phyloP scores from a whole-genome alignment of 2,888 invertebrate species.

The Cryptus viduatorius region DNA sequence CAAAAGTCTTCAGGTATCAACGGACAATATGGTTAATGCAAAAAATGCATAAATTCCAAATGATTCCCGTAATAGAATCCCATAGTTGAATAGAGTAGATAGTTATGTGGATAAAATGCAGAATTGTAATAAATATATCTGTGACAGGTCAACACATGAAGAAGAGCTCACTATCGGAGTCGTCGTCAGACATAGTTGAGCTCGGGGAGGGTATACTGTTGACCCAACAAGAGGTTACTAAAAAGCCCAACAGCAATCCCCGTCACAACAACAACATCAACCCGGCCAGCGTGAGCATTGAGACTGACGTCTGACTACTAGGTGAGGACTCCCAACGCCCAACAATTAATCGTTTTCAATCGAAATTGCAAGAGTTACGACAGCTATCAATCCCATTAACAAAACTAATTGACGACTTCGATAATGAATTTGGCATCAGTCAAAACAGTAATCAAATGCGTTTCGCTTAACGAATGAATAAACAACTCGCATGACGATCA shows the following conservation, averaged over 20 bases:
- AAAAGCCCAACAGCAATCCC: conserved; percentile 91
- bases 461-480: too few relatives aligned
- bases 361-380: too few relatives aligned
- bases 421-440: not conserved
- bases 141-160: conserved; percentile 93
- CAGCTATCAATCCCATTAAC: too few relatives aligned
- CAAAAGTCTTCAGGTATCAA: not conserved
- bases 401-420: not conserved
- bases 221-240: conserved; percentile 87
- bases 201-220: conserved; percentile 94
- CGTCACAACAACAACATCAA: conserved; percentile 92
- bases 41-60: not conserved
- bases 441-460: too few relatives aligned
- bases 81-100: conserved; percentile 7
- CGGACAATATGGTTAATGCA: not conserved
- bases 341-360: too few relatives aligned
- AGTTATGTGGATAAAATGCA: not conserved
- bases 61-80: not conserved
- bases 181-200: conserved; percentile 96
- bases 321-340: conserved; percentile 86
- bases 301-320: conserved; percentile 98
- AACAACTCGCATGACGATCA: too few relatives aligned
- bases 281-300: conserved; percentile 92
- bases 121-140: conserved; percentile 16
- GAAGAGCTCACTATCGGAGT: conserved; percentile 95